These are phyloP conservation scores for Ormyrus labotus DNA, from an alignment of 2,888 invertebrate species.

Conservation along the genomic window DNA sequence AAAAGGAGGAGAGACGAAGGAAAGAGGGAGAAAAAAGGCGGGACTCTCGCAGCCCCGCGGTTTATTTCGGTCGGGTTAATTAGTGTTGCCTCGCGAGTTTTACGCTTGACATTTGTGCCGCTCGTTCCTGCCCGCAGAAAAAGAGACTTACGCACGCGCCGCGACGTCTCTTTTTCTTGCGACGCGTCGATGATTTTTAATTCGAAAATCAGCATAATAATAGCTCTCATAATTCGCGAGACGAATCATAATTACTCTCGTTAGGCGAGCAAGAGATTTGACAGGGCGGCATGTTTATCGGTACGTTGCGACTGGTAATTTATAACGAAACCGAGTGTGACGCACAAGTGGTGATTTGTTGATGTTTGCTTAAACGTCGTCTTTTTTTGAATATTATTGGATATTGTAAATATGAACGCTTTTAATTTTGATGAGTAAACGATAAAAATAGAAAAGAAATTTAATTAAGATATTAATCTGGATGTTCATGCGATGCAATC, in stretches of 20 bases:
- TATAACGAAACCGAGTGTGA: no score
- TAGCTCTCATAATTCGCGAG: slow-evolving; percentile 14
- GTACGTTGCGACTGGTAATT: no score
- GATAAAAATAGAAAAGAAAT: no score
- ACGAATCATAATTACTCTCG: slow-evolving; percentile 26
- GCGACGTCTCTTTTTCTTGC: background rate
- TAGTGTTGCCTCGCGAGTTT: slow-evolving; percentile 76
- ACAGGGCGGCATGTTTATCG: background rate
- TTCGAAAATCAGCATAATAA: slow-evolving; percentile 52
- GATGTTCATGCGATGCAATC: no score
- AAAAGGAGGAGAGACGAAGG: slow-evolving; percentile 56
- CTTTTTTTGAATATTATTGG: no score
- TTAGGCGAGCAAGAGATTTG: slow-evolving; percentile 25
- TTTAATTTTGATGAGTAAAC: no score
- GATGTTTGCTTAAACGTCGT: no score
- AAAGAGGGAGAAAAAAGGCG: slow-evolving; percentile 60
- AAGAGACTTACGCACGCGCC: background rate
- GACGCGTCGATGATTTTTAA: slow-evolving; percentile 37
- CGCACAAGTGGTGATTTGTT: no score
- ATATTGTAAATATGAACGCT: no score
- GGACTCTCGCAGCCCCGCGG: slow-evolving; percentile 66
- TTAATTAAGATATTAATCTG: no score
- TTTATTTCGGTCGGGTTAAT: slow-evolving; percentile 76
- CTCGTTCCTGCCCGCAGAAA: slow-evolving; percentile 62
- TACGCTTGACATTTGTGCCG: slow-evolving; percentile 75